Evolutionary conservation across 2,113 vertebrate genomes (phyloP), one percentile per base, ranked within the genome.

Genomic region (Morphnarchus princeps): DNA sequence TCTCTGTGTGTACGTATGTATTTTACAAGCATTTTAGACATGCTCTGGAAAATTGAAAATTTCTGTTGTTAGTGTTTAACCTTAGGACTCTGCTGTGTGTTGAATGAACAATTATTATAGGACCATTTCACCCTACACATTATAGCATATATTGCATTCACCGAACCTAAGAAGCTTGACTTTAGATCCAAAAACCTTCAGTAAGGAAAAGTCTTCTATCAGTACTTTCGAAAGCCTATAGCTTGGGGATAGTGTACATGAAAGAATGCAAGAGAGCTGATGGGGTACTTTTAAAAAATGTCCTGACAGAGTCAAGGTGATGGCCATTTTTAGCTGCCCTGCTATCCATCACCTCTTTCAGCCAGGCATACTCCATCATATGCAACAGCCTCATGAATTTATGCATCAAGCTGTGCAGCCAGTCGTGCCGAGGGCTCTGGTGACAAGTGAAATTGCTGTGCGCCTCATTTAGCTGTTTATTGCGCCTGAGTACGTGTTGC

Each of bases 391-490:
- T 98, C 98, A 98, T 98, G 98, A 98, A 99, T 99, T 98, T 98
- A 99, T 98, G 98, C 98, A 98, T 99, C 98, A 98, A 98, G 98
- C 98, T 98, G 98, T 98, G 98, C 98, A 98, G 98, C 98, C 98
- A 98, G 98, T 99, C 98, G 97, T 98, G 98, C 98, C 98, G 98
- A 98, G 98, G 98, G 98, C 98, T 98, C 98, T 98, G 98, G 98
- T 98, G 98, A 98, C 29, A 31, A 98, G 98, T 98, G 98, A 99
- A 99, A 99, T 98, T 98, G 98, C 98, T 98, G 98, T 98, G 98
- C 98, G 98, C 98, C 98, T 99, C 98, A 98, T 98, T 98, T 98
- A 99, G 98, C 98, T 98, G 98, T 98, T 99, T 98, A 98, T 99
- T 99, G 98, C 98, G 98, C 98, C 98, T 98, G 98, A 98, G 98